phyloP scores from a whole-genome alignment of 2,888 invertebrate species.

The Caenorhabditis sinica region DNA sequence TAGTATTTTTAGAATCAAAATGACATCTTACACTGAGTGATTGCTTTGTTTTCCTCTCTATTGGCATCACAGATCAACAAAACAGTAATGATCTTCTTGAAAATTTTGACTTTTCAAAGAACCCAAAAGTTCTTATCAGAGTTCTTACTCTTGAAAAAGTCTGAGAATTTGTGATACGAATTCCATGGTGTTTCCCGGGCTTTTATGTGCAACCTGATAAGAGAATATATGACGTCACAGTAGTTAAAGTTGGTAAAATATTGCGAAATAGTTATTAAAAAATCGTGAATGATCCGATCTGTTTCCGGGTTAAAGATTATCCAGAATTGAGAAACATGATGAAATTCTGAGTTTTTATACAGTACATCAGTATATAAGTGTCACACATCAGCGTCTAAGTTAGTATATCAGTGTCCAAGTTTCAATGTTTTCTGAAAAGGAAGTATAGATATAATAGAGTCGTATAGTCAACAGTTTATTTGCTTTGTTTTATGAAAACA shows the following conservation, averaged over 20 bases:
- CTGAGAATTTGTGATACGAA: constrained; percentile 16
- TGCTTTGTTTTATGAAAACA: constrained; percentile 22
- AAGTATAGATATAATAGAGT: not conserved
- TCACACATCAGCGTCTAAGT: too few species aligned
- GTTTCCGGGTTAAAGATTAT: constrained; percentile 20
- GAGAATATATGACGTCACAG: constrained; percentile 12
- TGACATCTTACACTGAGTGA: constrained; percentile 1
- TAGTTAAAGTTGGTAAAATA: not conserved
- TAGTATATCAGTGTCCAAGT: too few species aligned
- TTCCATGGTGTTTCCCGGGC: not conserved
- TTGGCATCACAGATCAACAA: constrained; percentile 19
- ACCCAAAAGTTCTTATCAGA: not conserved
- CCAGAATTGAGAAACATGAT: not conserved
- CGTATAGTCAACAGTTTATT: constrained; percentile 14
- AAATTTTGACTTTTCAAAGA: not conserved
- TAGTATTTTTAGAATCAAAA: constrained; percentile 1
- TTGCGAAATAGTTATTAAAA: constrained; percentile 4
- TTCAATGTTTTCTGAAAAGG: too few species aligned
- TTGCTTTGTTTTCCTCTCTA: not conserved
- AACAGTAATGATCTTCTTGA: not conserved
- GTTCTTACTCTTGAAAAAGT: not conserved
- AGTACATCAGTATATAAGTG: too few species aligned
- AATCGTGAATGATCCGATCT: not conserved
- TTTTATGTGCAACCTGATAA: constrained; percentile 13
- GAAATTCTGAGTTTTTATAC: too few species aligned